A percentile compares a stretch with the other conserved stretches of the same genome.
These are phyloP conservation scores for Neoniphon sammara DNA, from an alignment of 2,797 vertebrate genomes.

Conservation along the genomic window DNA sequence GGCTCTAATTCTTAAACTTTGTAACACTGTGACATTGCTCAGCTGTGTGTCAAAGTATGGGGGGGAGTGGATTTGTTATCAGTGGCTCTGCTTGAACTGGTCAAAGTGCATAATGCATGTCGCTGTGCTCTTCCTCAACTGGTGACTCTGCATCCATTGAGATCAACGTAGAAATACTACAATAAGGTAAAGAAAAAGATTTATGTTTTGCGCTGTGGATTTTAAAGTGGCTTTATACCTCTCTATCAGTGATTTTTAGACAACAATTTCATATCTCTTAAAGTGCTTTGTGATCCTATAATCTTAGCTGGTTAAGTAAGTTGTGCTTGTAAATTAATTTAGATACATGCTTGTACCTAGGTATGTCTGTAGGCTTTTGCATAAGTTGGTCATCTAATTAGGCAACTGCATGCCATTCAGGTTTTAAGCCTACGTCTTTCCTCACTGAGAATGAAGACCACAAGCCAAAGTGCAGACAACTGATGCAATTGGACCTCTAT, in stretches of 20 bases:
- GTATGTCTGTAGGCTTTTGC: slow-evolving; percentile 43
- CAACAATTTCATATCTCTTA: not conserved
- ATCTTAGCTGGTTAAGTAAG: not conserved
- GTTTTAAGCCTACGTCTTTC: slow-evolving; percentile 27
- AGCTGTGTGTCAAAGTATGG: slow-evolving; percentile 65
- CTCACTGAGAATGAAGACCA: slow-evolving; percentile 35
- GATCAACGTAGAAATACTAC: slow-evolving; percentile 33
- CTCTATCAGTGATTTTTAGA: not conserved
- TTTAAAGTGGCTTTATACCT: slow-evolving; percentile 13
- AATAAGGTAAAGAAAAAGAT: slow-evolving; percentile 66
- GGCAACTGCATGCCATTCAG: slow-evolving; percentile 22
- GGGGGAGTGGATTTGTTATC: slow-evolving; percentile 79
- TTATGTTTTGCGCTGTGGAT: slow-evolving; percentile 8
- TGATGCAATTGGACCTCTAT: slow-evolving; percentile 26
- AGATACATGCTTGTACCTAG: not conserved
- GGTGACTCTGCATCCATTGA: slow-evolving; percentile 46
- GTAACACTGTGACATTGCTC: slow-evolving; percentile 38
- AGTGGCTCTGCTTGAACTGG: slow-evolving; percentile 65
- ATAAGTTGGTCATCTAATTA: slow-evolving; percentile 53
- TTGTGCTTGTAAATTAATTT: slow-evolving; percentile 37
- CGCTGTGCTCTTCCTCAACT: slow-evolving; percentile 19
- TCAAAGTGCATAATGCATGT: slow-evolving; percentile 78
- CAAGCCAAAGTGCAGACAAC: slow-evolving; percentile 36
- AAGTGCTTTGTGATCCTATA: not conserved
- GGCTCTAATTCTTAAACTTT: not conserved